Evolutionary conservation across 2,888 invertebrate species (phyloP), one percentile per base, ranked within the genome.

Genomic region (Calephelis perditalis): DNA sequence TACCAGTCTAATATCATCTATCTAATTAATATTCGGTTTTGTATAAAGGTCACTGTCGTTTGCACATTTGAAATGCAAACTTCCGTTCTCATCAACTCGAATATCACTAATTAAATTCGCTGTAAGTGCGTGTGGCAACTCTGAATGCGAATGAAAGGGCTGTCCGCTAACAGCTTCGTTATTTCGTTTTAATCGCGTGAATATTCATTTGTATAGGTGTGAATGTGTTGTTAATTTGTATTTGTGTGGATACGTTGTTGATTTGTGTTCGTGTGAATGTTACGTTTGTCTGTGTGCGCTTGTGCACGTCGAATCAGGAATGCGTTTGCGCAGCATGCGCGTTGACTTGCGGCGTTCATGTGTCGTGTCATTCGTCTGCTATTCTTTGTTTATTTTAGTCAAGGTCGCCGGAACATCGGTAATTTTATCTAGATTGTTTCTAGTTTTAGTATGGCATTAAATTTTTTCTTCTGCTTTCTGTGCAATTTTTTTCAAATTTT

Each of bases 241-340:
- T 44, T 54, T 46, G 63, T 59, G 61, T 63, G 59, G 58, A 57
- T 57, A 44, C 8, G 40, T 40, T 40, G 40, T 40, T 40, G 5
- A 40, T 40, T 40, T 40, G 4, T 6, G 8, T 8, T 6, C 59
- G 57, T 60, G 56, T 57, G 57, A 54, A 61, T 47, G 65, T 60
- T 61, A 49, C 49, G 49, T 26, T 68, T 63, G 69, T 65, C 65
- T 63, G 71, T 67, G 68, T 68, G 70, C 49, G 67, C 65, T 63
- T 58, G 73, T 69, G 74, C 73, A 73, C 73, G 73, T 75, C 86
- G 76, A 84, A 86, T 88, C 74, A 73, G 82, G 86, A 86, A 88
- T 88, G 84, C 77, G 78, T 79, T 76, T 75, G 80, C 78, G 70
- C 78, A 77, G 79, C 79, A 79, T 77, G 81, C 71, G 69, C 74